Percentiles rank a stretch among this genome's conserved stretches.
phyloP scores from a whole-genome alignment of 1,140 invertebrate species.

The Bombyx mori region ASM3026992v2 NC_085129.1:17641001-17641500 shows the following conservation, averaged over 20 bases:
- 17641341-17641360: conserved; percentile 65
- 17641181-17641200: not conserved
- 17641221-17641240: conserved; percentile 32
- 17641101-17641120: conserved; percentile 35
- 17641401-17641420: conserved; percentile 64
- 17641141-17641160: conserved; percentile 35
- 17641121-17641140: conserved; percentile 31
- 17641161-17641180: conserved; percentile 7
- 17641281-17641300: not conserved
- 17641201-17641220: conserved; percentile 16
- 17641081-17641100: conserved; percentile 15
- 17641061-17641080: conserved; percentile 32
- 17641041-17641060: conserved; percentile 17
- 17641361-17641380: conserved; percentile 71
- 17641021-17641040: conserved; percentile 13
- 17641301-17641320: conserved; percentile 18
- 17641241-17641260: conserved; percentile 27
- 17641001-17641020: conserved; percentile 22
- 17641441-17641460: conserved; percentile 65
- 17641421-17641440: conserved; percentile 65
- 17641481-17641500: conserved; percentile 38
- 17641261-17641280: not conserved
- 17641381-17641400: conserved; percentile 53
- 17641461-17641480: conserved; percentile 57
- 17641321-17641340: conserved; percentile 49